Conservation (phyloP, 2,797 vertebrate species). For the Coluber constrictor region DNA sequence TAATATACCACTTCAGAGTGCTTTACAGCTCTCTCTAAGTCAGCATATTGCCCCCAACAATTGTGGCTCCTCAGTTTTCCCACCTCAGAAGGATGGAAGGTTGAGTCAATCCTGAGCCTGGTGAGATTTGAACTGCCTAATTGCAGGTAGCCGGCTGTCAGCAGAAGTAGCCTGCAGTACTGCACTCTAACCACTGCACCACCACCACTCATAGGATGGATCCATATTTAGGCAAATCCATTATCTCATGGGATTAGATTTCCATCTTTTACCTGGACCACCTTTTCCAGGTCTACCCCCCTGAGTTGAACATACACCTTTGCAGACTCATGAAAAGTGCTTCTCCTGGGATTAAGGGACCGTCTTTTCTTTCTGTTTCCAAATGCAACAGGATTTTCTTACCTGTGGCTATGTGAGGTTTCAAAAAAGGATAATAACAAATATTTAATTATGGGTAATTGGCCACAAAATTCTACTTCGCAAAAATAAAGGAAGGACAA, state of each 20-base stretch:
- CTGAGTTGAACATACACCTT: not conserved
- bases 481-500: not conserved
- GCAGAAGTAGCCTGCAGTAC: too few species aligned
- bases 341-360: not conserved
- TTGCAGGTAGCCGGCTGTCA: too few species aligned
- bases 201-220: too few species aligned
- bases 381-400: not conserved
- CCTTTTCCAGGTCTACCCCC: not conserved
- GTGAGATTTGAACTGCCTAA: too few species aligned
- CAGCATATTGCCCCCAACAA: too few species aligned
- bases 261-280: not conserved
- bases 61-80: too few species aligned
- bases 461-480: not conserved
- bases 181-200: too few species aligned
- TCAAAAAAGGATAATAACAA: not conserved
- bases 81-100: too few species aligned
- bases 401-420: not conserved
- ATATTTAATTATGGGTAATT: not conserved
- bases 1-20: too few species aligned
- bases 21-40: too few species aligned
- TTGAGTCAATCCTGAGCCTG: too few species aligned
- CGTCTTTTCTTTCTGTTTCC: not conserved
- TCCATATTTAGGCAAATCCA: not conserved
- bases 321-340: not conserved
- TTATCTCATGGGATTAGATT: not conserved